A percentile compares a stretch with the other conserved stretches of the same genome.
phyloP scores from a whole-genome alignment of 2,797 vertebrate species.

The Lagocephalus sceleratus region DNA sequence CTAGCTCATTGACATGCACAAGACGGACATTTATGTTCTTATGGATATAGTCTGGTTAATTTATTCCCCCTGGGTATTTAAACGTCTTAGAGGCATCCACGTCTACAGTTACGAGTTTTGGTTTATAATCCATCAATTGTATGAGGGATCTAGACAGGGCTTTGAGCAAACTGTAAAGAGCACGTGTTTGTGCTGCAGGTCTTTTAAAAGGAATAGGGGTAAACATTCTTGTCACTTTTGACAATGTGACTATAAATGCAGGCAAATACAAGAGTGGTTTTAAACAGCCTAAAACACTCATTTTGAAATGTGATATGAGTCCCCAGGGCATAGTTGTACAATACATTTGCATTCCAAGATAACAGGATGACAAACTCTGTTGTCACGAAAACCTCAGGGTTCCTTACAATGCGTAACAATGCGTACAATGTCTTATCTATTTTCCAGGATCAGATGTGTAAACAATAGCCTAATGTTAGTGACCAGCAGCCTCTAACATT shows the following conservation, averaged over 20 bases:
- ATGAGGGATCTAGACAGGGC: too few relatives aligned
- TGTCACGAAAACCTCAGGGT: conserved; percentile 18
- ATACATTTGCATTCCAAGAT: conserved; percentile 31
- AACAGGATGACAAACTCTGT: conserved; percentile 27
- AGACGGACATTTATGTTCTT: too few relatives aligned
- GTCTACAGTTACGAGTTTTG: too few relatives aligned
- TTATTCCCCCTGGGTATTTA: too few relatives aligned
- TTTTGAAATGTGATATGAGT: neutral
- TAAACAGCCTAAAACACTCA: neutral
- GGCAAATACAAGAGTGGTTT: conserved; percentile 1
- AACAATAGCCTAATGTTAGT: conserved; percentile 52
- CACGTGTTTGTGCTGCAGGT: neutral
- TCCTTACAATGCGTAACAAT: conserved; percentile 31
- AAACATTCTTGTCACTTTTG: conserved; percentile 12
- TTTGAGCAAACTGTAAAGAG: neutral
- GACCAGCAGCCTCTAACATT: conserved; percentile 43
- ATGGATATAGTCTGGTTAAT: too few relatives aligned
- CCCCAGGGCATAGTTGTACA: neutral
- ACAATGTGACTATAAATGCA: conserved; percentile 12
- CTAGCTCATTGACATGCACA: too few relatives aligned
- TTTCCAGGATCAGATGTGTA: conserved; percentile 29
- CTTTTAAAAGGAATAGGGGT: conserved; percentile 3
- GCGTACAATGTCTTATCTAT: conserved; percentile 18
- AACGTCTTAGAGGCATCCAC: too few relatives aligned
- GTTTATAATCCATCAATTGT: too few relatives aligned